Base-by-base conservation (phyloP, 2,888 invertebrate genomes). In the Meiosimyza decipiens region DNA sequence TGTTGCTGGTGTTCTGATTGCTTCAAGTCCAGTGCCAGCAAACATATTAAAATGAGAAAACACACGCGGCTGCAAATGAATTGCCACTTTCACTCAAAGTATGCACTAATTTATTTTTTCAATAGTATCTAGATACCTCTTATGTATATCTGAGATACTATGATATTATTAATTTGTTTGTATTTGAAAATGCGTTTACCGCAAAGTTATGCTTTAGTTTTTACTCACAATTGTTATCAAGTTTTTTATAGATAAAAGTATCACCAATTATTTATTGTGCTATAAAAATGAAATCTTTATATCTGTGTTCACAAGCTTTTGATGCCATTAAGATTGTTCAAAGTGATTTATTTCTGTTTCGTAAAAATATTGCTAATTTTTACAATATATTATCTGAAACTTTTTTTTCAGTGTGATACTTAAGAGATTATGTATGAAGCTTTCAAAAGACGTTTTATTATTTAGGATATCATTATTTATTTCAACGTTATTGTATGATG, bases 211-310 rank as follows among this genome's bases (percentile, higher is more conserved):
- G 47, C 18, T 9, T 59, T 50, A 57, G 12, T 51, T 47, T 64
- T 15, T 18, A 9, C 11, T 50, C 6, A 12, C 6, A 40, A 40
- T 7, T 3, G 9, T 9, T 40, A 40, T 28, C 28, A 28, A 28
- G 4, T 4, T 28, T 28, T 28, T 28, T 28, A 2, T 28, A 28
- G 28, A 28, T 28, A 28, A 28, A 28, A 28, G 7, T 65, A 66
- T 63, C 59, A 57, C 57, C 57, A 57, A 57, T 28, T 28, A 28
- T 57, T 57, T 57, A 83, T 60, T 79, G 78, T 79, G 78, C 79
- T 84, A 82, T 81, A 71, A 81, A 83, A 77, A 81, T 77, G 79
- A 81, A 79, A 81, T 84, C 83, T 79, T 81, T 86, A 73, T 81
- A 82, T 71, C 80, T 79, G 74, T 77, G 80, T 81, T 80, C 78